Conservation (phyloP, 2,113 vertebrate species). For the Ancistrus triradiatus region DNA sequence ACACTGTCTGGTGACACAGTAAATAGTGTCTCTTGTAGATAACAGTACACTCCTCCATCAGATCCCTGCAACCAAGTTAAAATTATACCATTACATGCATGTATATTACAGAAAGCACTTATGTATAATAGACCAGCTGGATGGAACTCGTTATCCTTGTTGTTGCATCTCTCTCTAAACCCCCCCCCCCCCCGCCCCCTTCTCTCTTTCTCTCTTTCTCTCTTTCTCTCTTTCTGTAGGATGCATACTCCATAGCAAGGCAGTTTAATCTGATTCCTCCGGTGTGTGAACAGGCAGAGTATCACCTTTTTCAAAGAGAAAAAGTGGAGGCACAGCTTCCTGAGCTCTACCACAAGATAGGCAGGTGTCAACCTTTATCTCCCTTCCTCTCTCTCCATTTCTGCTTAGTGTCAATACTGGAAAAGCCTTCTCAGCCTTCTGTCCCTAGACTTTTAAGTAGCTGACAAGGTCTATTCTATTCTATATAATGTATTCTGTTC, state of each 20-base stretch:
- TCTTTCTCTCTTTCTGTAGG: slow-evolving; percentile 62
- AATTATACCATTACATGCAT: background rate
- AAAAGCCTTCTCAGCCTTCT: too few relatives aligned
- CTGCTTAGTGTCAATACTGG: too few relatives aligned
- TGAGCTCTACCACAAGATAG: slow-evolving; percentile 96
- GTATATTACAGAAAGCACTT: too few relatives aligned
- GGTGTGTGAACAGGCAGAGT: slow-evolving; percentile 95
- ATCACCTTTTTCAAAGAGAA: slow-evolving; percentile 96
- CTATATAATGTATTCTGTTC: too few relatives aligned
- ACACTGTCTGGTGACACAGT: slow-evolving; percentile 30
- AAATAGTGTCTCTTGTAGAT: slow-evolving; percentile 11
- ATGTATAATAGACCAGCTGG: too few relatives aligned
- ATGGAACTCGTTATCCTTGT: too few relatives aligned
- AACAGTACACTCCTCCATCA: background rate
- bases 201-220: too few relatives aligned
- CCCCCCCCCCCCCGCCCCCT: too few relatives aligned
- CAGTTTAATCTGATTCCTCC: slow-evolving; percentile 98
- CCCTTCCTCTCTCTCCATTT: too few relatives aligned
- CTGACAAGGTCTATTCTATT: too few relatives aligned
- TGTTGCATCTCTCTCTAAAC: too few relatives aligned
- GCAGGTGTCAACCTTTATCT: slow-evolving; percentile 63
- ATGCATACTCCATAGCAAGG: slow-evolving; percentile 94
- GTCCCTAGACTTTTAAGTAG: too few relatives aligned
- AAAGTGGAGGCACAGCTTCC: slow-evolving; percentile 97
- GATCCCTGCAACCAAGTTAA: background rate